Evolutionary conservation across 37 sponge, comb jelly and placozoan genomes (phyloP).

Genomic region (Theonella swinhoei): DNA sequence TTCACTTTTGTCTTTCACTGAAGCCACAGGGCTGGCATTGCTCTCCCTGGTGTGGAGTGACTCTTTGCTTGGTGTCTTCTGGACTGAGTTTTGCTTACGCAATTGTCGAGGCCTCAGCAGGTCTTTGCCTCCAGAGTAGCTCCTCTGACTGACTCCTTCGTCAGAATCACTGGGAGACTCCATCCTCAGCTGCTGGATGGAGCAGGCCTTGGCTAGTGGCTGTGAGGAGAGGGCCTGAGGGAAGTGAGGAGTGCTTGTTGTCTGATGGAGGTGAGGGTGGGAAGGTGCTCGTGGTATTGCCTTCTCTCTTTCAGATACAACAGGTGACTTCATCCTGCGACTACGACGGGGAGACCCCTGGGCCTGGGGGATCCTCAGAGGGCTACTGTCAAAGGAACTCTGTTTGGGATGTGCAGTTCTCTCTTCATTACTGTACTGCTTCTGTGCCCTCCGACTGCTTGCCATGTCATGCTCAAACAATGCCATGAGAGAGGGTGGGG

Average conservation of each 20-base stretch:
- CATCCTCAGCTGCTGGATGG: conserved; percentile 34
- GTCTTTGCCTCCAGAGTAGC: not conserved
- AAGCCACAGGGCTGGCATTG: not conserved
- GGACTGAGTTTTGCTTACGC: not conserved
- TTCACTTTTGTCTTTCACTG: not conserved
- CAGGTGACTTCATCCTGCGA: conserved; percentile 28
- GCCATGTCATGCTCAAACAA: conserved; percentile 26
- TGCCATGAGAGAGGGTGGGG: conserved; percentile 36
- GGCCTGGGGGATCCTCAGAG: not conserved
- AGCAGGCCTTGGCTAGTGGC: conserved; percentile 22
- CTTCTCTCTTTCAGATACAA: not conserved
- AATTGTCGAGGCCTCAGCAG: not conserved
- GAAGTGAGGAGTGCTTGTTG: conserved; percentile 28
- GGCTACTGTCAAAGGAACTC: conserved; percentile 33
- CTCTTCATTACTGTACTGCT: conserved; percentile 30
- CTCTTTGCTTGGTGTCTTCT: not conserved
- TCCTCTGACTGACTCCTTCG: not conserved
- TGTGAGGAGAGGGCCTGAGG: not conserved
- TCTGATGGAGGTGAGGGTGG: conserved; percentile 34
- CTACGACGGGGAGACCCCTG: conserved; percentile 26
- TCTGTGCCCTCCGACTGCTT: conserved; percentile 6
- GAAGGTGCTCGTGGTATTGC: conserved; percentile 39
- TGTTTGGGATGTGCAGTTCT: conserved; percentile 22
- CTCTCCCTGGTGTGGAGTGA: not conserved
- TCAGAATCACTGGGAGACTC: not conserved